Conservation (phyloP, 2,888 invertebrate genomes). For the Erebia ligea region DNA sequence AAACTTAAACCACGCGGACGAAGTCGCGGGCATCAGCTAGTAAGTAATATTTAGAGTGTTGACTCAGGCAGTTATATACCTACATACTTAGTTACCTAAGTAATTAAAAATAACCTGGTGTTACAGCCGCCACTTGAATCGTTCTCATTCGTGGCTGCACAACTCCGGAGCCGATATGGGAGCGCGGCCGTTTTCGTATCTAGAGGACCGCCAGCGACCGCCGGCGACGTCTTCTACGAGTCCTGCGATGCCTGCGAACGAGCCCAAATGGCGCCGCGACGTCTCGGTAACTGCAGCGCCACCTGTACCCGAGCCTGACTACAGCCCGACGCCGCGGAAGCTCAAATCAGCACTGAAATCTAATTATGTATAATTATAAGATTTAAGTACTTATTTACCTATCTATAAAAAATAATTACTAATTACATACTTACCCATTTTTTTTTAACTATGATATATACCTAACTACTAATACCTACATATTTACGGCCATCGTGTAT, state of each 20-base stretch:
- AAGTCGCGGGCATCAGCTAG: too few species aligned
- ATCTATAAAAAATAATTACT: too few species aligned
- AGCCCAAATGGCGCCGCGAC: constrained; percentile 55
- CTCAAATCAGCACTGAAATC: constrained; percentile 71
- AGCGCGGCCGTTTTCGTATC: constrained; percentile 63
- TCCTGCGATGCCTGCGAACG: constrained; percentile 36
- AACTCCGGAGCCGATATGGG: constrained; percentile 34
- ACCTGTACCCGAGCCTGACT: constrained; percentile 65
- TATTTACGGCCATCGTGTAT: too few species aligned
- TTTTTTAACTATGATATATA: too few species aligned
- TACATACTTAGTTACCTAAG: too few species aligned
- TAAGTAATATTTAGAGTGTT: too few species aligned
- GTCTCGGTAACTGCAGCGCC: constrained; percentile 53
- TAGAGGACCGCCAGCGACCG: constrained; percentile 58
- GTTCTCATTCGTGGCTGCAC: constrained; percentile 65
- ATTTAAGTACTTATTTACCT: too few species aligned
- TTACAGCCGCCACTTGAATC: constrained; percentile 32
- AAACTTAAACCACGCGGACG: too few species aligned
- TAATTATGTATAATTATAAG: constrained; percentile 44
- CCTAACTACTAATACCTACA: too few species aligned
- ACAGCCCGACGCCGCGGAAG: constrained; percentile 63
- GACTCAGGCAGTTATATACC: too few species aligned
- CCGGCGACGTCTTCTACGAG: constrained; percentile 45
- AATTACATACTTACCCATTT: too few species aligned
- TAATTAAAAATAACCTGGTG: neutral